These are phyloP conservation scores for Leptinotarsa haldemani DNA, from an alignment of 2,888 invertebrate species.

Conservation along the genomic window DNA sequence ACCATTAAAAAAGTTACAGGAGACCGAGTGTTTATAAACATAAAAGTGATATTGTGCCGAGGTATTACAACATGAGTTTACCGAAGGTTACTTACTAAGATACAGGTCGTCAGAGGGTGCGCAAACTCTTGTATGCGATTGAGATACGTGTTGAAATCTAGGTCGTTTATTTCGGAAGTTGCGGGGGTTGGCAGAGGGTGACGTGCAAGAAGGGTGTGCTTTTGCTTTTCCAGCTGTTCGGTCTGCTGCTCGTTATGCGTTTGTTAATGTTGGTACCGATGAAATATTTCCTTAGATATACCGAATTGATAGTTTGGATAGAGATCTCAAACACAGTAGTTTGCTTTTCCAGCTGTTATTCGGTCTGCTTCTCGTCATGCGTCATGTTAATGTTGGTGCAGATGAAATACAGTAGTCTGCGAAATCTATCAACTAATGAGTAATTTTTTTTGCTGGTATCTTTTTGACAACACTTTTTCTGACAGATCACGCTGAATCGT, in stretches of 20 bases:
- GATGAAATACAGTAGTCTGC: no score
- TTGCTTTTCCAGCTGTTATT: background rate
- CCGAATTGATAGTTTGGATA: no score
- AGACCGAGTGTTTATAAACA: background rate
- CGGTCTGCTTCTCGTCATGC: no score
- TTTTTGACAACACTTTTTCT: no score
- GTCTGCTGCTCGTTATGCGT: background rate
- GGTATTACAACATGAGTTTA: background rate
- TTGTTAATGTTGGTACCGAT: background rate
- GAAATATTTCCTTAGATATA: no score
- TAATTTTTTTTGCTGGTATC: no score
- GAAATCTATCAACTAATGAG: no score
- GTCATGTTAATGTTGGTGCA: no score
- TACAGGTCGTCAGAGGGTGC: background rate
- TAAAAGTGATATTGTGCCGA: background rate
- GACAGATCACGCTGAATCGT: no score
- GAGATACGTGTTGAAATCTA: background rate
- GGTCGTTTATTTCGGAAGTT: background rate
- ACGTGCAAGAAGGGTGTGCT: background rate
- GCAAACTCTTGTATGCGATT: background rate
- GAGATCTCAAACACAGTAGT: no score
- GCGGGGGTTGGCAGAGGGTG: background rate
- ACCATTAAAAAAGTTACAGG: constrained; percentile 3
- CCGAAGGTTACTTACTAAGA: background rate
- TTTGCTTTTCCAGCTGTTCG: constrained; percentile 2